Percentiles rank a stretch among this genome's conserved stretches.
These are phyloP conservation scores for Digitonthophagus gazella DNA, from an alignment of 2,888 invertebrate species.

Conservation along the genomic window DNA sequence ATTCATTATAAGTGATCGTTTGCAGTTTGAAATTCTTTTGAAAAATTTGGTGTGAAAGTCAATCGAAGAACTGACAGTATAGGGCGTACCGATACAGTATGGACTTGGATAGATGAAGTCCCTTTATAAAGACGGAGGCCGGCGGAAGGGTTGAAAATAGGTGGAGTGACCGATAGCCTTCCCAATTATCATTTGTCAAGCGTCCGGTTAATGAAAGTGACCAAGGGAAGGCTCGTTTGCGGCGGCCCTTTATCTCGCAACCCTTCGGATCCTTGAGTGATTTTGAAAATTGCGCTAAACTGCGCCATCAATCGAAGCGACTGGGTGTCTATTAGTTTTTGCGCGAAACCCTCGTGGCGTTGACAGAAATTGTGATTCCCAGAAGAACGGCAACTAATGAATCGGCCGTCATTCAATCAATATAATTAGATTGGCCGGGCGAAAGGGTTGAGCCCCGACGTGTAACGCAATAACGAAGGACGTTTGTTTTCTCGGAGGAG, in stretches of 20 bases:
- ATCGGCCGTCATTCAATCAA: conserved; percentile 55
- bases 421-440: conserved; percentile 52
- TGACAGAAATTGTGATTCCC: conserved; percentile 38
- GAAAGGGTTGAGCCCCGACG: conserved; percentile 44
- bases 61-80: too few relatives aligned
- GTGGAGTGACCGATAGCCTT: conserved; percentile 51
- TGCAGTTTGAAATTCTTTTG: too few relatives aligned
- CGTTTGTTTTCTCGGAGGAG: conserved; percentile 39
- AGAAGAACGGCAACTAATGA: conserved; percentile 52
- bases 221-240: conserved; percentile 51
- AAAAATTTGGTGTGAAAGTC: too few relatives aligned
- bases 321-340: neutral
- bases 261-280: conserved; percentile 44
- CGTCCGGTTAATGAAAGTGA: conserved; percentile 53
- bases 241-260: conserved; percentile 51
- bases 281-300: conserved; percentile 30
- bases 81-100: neutral
- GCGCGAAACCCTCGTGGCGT: conserved; percentile 21
- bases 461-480: conserved; percentile 37
- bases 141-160: conserved; percentile 42
- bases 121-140: neutral
- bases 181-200: conserved; percentile 55
- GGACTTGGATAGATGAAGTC: neutral
- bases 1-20: too few relatives aligned
- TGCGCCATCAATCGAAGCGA: conserved; percentile 19